Conservation (phyloP, 1,140 invertebrate species). For the Acromyrmex charruanus region DNA sequence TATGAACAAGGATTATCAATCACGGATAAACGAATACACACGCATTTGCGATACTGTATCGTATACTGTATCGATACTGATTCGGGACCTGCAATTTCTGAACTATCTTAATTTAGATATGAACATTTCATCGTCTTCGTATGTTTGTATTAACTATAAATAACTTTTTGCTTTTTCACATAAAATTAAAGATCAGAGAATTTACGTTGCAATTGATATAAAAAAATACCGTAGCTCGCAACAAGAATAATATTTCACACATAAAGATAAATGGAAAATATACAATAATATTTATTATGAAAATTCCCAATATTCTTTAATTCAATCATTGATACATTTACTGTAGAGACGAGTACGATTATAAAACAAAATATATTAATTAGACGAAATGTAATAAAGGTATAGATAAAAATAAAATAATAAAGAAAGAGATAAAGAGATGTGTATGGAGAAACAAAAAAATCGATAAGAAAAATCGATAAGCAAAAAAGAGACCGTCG, state of each 20-base stretch:
- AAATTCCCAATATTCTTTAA: not conserved
- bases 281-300: not conserved
- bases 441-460: too few relatives aligned
- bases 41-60: not conserved
- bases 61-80: not conserved
- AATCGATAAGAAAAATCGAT: not conserved
- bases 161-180: not conserved
- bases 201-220: not conserved
- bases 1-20: slow-evolving; percentile 63
- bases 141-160: not conserved
- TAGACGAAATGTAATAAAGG: not conserved
- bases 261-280: not conserved
- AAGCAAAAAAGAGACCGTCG: not conserved
- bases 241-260: not conserved
- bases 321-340: not conserved
- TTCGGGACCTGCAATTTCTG: slow-evolving; percentile 2
- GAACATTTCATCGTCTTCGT: not conserved
- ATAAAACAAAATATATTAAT: not conserved
- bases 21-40: slow-evolving; percentile 46
- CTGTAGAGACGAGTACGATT: not conserved
- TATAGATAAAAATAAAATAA: not conserved
- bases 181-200: not conserved
- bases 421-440: not conserved
- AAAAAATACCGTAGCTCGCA: too few relatives aligned
- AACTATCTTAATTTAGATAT: slow-evolving; percentile 35